Evolutionary conservation across 1,140 invertebrate genomes (phyloP).

Genomic region (Rhynchophorus ferrugineus): DNA sequence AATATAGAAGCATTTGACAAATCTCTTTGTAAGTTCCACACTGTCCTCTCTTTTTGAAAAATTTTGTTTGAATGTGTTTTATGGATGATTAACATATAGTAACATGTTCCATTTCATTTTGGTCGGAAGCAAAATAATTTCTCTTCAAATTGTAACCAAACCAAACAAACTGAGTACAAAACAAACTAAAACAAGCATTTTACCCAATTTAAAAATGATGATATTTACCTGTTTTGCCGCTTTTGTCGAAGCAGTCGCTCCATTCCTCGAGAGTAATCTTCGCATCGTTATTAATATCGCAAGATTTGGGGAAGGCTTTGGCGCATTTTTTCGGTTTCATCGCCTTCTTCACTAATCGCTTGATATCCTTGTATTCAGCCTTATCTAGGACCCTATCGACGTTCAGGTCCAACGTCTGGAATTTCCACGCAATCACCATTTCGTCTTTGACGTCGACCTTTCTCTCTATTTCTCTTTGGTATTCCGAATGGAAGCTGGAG

Average conservation of each 20-base stretch:
- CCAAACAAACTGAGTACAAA: too few relatives aligned
- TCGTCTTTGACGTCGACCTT: slow-evolving; percentile 24
- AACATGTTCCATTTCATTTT: too few relatives aligned
- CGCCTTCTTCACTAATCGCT: slow-evolving; percentile 72
- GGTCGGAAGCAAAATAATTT: too few relatives aligned
- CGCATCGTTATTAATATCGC: slow-evolving; percentile 73
- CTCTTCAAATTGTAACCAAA: too few relatives aligned
- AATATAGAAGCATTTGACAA: too few relatives aligned
- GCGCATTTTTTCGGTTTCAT: slow-evolving; percentile 83
- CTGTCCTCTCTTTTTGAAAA: too few relatives aligned
- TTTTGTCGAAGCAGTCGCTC: slow-evolving; percentile 68
- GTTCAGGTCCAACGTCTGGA: slow-evolving; percentile 69
- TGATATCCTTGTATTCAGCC: slow-evolving; percentile 71
- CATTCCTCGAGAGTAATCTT: slow-evolving; percentile 64
- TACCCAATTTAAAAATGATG: too few relatives aligned
- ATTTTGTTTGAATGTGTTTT: too few relatives aligned
- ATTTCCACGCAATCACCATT: slow-evolving; percentile 81
- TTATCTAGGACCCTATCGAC: slow-evolving; percentile 63
- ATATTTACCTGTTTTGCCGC: slow-evolving; percentile 37
- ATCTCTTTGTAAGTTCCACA: too few relatives aligned
- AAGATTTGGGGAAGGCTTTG: slow-evolving; percentile 75
- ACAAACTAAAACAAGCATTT: too few relatives aligned
- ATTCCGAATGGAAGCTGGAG: slow-evolving; percentile 74
- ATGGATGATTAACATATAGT: too few relatives aligned
- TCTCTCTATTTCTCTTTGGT: slow-evolving; percentile 37